Evolutionary conservation across 2,888 invertebrate species (phyloP), one percentile per base, ranked within the genome.

Genomic region (Diarsia mendica): DNA sequence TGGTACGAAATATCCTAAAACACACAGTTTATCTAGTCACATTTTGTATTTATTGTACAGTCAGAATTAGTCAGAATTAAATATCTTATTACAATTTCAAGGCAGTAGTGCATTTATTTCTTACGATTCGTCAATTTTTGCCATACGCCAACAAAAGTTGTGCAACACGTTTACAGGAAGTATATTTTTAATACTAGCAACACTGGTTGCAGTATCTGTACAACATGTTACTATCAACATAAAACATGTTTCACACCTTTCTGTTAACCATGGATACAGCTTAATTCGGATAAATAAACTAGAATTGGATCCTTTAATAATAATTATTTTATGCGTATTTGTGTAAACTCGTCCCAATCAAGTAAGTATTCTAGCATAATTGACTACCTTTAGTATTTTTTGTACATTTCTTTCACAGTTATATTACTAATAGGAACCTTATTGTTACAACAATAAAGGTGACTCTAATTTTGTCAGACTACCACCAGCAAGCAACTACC

Each of bases 351-450:
- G 77, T 72, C 53, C 3, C 8, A 63, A 48, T 33, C 48, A 10
- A 49, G 15, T 11, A n/a, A n/a, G 33, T 48, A 49, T 6, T 51
- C 78, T 72, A 63, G 72, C 55, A 23, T 72, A 23, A 71, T 44
- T 55, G 20, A 55, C 23, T 77, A 70, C 49, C 8, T 53, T n/a
- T 51, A 46, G 13, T 60, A 53, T 60, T 61, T 39, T 28, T 61
- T 33, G 66, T 78, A 44, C 20, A 58, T 58, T 58, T 28, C 58
- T 58, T 8, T 58, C 15, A 58, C 23, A 55, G 55, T 55, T 23
- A 23, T 55, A 23, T 23, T 55, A 20, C 28, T 8, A 8, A 58
- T 28, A 58, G 58, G 8, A 58, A 58, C 8, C 8, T 58, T 58
- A 58, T 15, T 15, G 23, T 8, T 8, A 0, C 2, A 15, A 23